Evolutionary conservation across 2,113 vertebrate genomes (phyloP), one percentile per base, ranked within the genome.

Genomic region (Paratilapia polleni): DNA sequence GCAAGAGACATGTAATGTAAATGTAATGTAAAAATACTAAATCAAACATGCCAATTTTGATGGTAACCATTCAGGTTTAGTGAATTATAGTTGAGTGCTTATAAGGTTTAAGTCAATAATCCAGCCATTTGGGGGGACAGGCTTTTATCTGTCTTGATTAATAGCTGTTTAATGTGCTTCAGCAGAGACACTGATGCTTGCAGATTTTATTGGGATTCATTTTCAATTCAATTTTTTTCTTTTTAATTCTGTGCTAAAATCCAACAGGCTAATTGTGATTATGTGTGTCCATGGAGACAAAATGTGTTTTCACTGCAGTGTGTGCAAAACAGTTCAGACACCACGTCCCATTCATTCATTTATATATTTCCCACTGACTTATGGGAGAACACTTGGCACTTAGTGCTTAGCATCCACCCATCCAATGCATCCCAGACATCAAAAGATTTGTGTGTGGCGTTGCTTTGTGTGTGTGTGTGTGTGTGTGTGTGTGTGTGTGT

Each of bases 301-400:
- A 82, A 73, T 83, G 88, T 87, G 81, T 80, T 89, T 89, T 85
- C 36, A 36, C 54, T 77, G 78, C 68, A 64, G 80, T 56, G 28
- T 14, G 77, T 43, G 78, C 36, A 63, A 80, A 90, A 82, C 83
- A 82, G 74, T 84, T 75, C 24, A 78, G 56, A 90, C 70, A 31
- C 63, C 34, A 28, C 24, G 36, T 88, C 70, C 64, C 59, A 20
- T 87, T 90, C 78, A 82, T 91, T 93, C 88, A 86, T 93, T 92
- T 79, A 73, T 52, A 73, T 31, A 86, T 91, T 90, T 92, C 77
- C 47, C 77, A 43, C 56, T 78, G 80, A 92, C 84, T 93, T 84
- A 81, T 82, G 82, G 88, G 86, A 91, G 84, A 87, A 80, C 85
- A 77, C 79, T 92, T 80, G 80, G 82, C 88, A 86, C 84, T 92